These are phyloP conservation scores for Laterallus jamaicensis DNA, from an alignment of 2,113 vertebrate genomes.

Conservation along the genomic window DNA sequence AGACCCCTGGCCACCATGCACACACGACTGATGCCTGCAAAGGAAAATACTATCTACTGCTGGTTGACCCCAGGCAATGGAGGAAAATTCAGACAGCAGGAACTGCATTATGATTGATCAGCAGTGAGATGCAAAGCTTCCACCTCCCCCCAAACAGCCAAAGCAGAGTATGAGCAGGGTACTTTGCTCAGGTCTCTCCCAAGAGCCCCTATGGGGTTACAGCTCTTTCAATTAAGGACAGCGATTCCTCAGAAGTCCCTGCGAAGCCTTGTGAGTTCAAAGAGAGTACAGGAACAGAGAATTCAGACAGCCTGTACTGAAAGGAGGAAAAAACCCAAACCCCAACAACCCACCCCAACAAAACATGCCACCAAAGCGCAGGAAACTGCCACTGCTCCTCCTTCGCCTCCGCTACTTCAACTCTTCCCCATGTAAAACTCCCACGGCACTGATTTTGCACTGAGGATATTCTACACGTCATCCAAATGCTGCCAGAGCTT, in stretches of 20 bases:
- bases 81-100: background rate
- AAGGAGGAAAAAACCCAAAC: background rate
- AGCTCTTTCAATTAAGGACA: background rate
- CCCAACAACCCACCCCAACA: background rate
- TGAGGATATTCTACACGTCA: background rate
- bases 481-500: background rate
- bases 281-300: background rate
- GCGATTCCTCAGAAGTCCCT: background rate
- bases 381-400: background rate
- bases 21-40: rapidly evolving
- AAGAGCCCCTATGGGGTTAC: background rate
- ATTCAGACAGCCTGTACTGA: background rate
- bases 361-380: background rate
- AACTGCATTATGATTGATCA: background rate
- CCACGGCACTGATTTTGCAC: background rate
- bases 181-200: background rate
- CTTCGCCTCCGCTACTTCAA: background rate
- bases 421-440: background rate
- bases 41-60: background rate
- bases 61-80: background rate
- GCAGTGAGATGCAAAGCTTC: background rate
- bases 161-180: background rate
- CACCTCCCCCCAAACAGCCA: background rate
- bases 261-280: background rate
- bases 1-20: background rate